Percentiles rank a stretch among this genome's conserved stretches.
phyloP scores from a whole-genome alignment of 2,888 invertebrate species.

The Brachyptera risi region DNA sequence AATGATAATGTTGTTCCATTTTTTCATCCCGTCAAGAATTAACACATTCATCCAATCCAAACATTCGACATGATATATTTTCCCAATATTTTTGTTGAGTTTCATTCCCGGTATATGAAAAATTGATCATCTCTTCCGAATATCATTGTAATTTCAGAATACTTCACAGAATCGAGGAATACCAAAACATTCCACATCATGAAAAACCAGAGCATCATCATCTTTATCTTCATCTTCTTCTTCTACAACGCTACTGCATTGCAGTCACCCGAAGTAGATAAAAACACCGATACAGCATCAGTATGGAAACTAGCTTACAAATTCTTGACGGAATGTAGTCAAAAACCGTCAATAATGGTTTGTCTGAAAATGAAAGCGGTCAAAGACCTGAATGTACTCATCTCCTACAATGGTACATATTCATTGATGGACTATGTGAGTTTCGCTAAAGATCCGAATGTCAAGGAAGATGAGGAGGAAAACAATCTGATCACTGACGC shows the following conservation, averaged over 20 bases:
- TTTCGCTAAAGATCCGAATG: slow-evolving; percentile 24
- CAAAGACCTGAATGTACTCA: slow-evolving; percentile 27
- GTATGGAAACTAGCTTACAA: slow-evolving; percentile 18
- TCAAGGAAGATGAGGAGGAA: not conserved
- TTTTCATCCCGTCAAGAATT: no score
- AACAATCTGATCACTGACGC: slow-evolving; percentile 12
- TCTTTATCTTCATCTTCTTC: not conserved
- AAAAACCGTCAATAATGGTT: slow-evolving; percentile 22
- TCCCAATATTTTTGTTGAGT: no score
- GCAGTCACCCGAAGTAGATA: not conserved
- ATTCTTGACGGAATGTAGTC: slow-evolving; percentile 19
- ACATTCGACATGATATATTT: no score
- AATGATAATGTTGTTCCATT: no score
- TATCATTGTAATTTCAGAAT: no score
- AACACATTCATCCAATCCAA: no score
- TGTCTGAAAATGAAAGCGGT: slow-evolving; percentile 33
- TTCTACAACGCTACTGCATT: not conserved
- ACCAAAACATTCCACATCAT: not conserved
- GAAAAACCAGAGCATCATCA: not conserved
- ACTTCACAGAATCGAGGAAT: no score
- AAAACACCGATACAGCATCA: slow-evolving; percentile 14
- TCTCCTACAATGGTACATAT: slow-evolving; percentile 17
- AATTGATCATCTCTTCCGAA: no score
- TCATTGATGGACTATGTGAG: slow-evolving; percentile 27
- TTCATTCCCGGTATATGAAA: no score